Evolutionary conservation across 2,888 invertebrate genomes (phyloP), one percentile per base, ranked within the genome.

Genomic region (Andrena marginata): DNA sequence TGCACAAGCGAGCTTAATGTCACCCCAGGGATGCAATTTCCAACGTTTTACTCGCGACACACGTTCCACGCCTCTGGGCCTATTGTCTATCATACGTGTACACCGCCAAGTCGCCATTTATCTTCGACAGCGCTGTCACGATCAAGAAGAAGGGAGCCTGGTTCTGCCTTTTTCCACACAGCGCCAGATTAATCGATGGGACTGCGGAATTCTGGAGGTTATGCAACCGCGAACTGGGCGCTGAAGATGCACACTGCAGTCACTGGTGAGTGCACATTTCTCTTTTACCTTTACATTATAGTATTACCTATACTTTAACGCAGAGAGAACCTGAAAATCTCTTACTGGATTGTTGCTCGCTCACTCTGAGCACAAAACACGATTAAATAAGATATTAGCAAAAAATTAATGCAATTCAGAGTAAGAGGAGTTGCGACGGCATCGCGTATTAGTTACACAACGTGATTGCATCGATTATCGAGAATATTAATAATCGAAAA

Each of bases 1-100:
- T 62, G 56, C 63, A 29, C 29, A 72, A 65, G 65, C 65, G 63
- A 69, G 59, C 49, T 26, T 80, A 85, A 83, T 82, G 71, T 85
- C 80, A 87, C 86, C 87, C 86, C 56, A 68, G 68, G 84, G 88
- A 82, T 80, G 85, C 85, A 85, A 89, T 91, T 91, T 89, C 83
- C 81, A 76, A 65, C 82, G 65, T 84, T 84, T 86, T 78, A 80
- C 72, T 84, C 75, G 75, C 77, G 80, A 79, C 85, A 84, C 81
- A 82, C 87, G 83, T 82, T 83, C 79, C 85, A 79, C 75, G 86
- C 87, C 77, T 77, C 75, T 69, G 76, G 86, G 75, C 80, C 82
- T 84, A 86, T 82, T 79, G 85, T 77, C 76, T 79, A 75, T 56
- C 60, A 33, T 29, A 33, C 54, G 49, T 67, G 56, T 54, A 72